These are phyloP conservation scores for Papilio dardanus DNA, from an alignment of 1,140 invertebrate genomes.

Conservation along the genomic window DNA sequence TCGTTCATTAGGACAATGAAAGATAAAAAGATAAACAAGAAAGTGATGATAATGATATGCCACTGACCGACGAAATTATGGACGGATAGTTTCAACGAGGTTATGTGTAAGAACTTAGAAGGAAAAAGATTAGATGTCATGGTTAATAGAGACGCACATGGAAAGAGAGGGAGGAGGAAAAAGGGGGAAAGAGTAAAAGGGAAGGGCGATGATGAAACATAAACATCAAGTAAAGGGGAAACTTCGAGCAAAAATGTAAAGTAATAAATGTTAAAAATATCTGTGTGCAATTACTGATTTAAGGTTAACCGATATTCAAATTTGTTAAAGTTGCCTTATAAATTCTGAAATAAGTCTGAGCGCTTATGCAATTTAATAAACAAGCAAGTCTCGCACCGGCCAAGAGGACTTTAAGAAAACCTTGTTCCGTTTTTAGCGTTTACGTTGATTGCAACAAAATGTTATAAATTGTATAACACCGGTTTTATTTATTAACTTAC, in stretches of 20 bases:
- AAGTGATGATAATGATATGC: neutral
- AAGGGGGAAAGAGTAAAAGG: no score
- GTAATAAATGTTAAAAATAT: neutral
- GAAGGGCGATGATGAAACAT: no score
- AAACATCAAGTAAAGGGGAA: no score
- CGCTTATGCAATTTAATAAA: constrained; percentile 10
- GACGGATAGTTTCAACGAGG: neutral
- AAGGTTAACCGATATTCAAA: neutral
- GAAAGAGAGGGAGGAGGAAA: no score
- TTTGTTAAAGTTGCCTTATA: neutral
- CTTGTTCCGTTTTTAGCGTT: constrained; percentile 10
- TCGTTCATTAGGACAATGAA: neutral
- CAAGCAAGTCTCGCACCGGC: neutral
- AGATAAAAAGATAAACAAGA: neutral
- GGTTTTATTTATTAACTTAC: neutral
- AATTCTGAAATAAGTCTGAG: neutral
- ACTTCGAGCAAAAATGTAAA: neutral
- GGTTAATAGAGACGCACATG: no score
- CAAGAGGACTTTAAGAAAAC: neutral
- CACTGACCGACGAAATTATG: no score
- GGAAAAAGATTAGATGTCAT: no score
- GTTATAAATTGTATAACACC: constrained; percentile 1
- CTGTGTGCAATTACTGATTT: neutral
- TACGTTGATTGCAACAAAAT: constrained; percentile 4
- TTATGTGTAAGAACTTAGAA: no score